Evolutionary conservation across 2,888 invertebrate genomes (phyloP), one percentile per base, ranked within the genome.

Genomic region (Glyphotaelius pellucidus): DNA sequence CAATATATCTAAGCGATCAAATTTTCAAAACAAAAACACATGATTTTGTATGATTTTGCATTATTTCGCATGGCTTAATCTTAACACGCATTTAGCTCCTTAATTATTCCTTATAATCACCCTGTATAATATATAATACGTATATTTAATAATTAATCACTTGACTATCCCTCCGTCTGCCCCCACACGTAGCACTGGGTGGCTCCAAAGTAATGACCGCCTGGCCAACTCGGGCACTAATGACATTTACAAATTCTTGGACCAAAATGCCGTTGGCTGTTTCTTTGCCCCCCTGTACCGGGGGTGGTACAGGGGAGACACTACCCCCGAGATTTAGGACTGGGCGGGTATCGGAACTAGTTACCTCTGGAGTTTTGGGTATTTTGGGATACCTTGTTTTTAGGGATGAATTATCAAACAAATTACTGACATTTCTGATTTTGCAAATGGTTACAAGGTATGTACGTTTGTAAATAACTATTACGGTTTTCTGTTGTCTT

Each of bases 171-270:
- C 88, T 88, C 79, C 88, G 85, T 85, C 85, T 85, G 42, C 85
- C 85, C 85, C 92, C 92, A 92, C 90, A 91, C 90, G 83, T 85
- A 67, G 32, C 67, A 79, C 67, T 80, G 80, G 47, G 85, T 87
- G 90, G 90, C 67, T 89, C 92, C 90, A 93, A 93, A 92, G 93
- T 92, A 93, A 93, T 92, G 93, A 92, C 92, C 92, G 92, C 91
- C 92, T 89, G 93, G 92, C 92, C 93, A 93, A 92, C 93, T 93
- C 93, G 91, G 92, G 92, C 93, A 92, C 93, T 93, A 93, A 93
- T 93, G 93, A 93, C 93, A 93, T 93, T 93, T 93, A 92, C 93
- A 93, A 93, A 93, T 92, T 93, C 93, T 92, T 92, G 93, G 93
- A 89, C 93, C 91, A 91, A 92, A 92, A 92, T 92, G 91, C 93